Evolutionary conservation across 1,140 invertebrate species (phyloP).

Genomic region (Campoletis sonorensis): DNA sequence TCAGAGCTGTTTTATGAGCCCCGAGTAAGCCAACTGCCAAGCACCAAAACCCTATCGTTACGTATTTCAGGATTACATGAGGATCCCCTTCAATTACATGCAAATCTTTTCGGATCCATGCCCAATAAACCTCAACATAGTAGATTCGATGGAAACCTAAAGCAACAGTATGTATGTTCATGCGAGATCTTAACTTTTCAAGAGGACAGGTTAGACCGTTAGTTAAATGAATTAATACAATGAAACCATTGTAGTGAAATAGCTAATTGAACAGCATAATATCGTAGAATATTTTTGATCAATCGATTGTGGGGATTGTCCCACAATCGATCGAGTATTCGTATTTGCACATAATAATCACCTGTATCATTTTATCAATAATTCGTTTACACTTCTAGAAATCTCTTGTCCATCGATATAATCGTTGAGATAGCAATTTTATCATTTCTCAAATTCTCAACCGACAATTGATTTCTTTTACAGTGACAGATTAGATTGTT

Average conservation of each 20-base stretch:
- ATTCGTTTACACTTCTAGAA: neutral
- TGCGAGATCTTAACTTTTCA: neutral
- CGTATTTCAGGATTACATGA: neutral
- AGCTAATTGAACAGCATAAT: no score
- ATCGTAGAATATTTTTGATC: no score
- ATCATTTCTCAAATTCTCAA: neutral
- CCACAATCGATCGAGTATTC: neutral
- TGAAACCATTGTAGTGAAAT: neutral
- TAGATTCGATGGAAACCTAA: neutral
- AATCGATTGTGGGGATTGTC: no score
- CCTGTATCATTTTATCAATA: neutral
- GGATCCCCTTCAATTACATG: conserved; percentile 60
- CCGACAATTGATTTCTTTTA: neutral
- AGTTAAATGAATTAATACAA: neutral
- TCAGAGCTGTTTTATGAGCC: neutral
- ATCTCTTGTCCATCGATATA: neutral
- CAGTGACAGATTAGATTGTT: conserved; percentile 12
- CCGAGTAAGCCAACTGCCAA: neutral
- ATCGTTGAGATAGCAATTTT: neutral
- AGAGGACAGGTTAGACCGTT: neutral
- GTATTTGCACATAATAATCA: neutral
- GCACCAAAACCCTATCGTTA: neutral
- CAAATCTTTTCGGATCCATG: conserved; percentile 59
- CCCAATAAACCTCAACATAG: neutral
- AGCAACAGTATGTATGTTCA: neutral